Evolutionary conservation across 2,888 invertebrate species (phyloP).

Genomic region (Meganola albula): DNA sequence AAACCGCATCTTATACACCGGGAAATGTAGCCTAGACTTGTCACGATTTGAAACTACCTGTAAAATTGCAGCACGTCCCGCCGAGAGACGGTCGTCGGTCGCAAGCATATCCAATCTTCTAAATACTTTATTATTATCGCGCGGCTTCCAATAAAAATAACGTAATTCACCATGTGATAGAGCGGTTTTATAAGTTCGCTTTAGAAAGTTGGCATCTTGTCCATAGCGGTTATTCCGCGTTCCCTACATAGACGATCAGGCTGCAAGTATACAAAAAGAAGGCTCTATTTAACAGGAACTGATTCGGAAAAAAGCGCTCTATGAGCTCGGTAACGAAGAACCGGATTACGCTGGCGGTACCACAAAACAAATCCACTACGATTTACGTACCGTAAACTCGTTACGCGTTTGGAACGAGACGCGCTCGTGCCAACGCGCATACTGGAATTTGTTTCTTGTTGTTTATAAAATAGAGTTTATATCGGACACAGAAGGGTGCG

Average conservation of each 20-base stretch:
- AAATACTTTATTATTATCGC: constrained; percentile 61
- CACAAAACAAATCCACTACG: constrained; percentile 73
- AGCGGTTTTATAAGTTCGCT: constrained; percentile 66
- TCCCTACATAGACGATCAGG: constrained; percentile 60
- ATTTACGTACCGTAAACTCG: constrained; percentile 76
- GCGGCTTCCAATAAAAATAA: constrained; percentile 62
- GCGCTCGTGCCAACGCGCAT: constrained; percentile 40
- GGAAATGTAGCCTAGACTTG: constrained; percentile 47
- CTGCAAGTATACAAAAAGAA: constrained; percentile 61
- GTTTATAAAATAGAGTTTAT: constrained; percentile 41
- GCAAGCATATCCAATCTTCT: constrained; percentile 50
- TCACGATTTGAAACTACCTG: constrained; percentile 42
- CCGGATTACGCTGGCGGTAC: constrained; percentile 62
- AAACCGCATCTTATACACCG: constrained; percentile 57
- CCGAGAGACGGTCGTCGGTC: constrained; percentile 32
- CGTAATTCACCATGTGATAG: constrained; percentile 61
- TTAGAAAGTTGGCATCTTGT: constrained; percentile 76
- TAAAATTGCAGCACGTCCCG: constrained; percentile 48
- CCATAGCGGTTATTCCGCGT: constrained; percentile 66
- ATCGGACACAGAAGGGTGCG: constrained; percentile 34
- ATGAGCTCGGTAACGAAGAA: constrained; percentile 56
- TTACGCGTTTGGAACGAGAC: constrained; percentile 64
- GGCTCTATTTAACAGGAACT: constrained; percentile 62
- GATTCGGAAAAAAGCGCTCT: constrained; percentile 65
- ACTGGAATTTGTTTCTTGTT: constrained; percentile 53